Base-by-base conservation (phyloP, 2,113 vertebrate genomes). In the Paramormyrops kingsleyae region DNA sequence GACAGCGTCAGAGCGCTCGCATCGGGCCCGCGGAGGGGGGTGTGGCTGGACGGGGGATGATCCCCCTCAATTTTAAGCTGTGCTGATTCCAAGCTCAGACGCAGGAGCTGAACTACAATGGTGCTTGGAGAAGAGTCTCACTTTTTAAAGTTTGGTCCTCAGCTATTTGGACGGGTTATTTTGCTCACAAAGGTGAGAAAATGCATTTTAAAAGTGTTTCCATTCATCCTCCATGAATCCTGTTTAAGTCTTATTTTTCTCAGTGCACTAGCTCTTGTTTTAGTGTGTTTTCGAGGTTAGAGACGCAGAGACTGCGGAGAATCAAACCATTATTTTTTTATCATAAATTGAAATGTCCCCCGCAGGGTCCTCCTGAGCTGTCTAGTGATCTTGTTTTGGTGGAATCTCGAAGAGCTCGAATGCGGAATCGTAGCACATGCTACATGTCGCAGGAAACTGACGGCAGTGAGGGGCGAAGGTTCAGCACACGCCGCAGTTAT, bases 111-210 rank as follows among this genome's bases (percentile, higher is more conserved):
- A 24, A 87, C 35, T 87, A 83, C 87, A 92, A 7, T 13, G 91
- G 91, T 83, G 52, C 90, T 90, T 94, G 92, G 92, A 92, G 93
- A 93, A 92, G 90, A 84, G 39, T 24, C 17, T 88, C 91, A 91
- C 91, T 91, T 59, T 88, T 87, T 88, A 59, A 90, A 92, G 93
- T 91, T 92, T 56, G 86, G 89, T 53, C 56, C 62, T 91, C 74
- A 44, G 53, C 52, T 59, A 42, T 39, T 80, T 3, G 5, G 35
- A 80, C 17, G 7, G 15, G 35, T 77, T 77, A 10, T 12, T 27
- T 6, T 80, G 17, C 74, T 80, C 35, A 39, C 74, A 19, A 6
- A 80, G 6, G 74, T 39, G 13, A 39, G 74, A 19, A 80, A 21
- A 42, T 80, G 74, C 35, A 42, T 80, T 35, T 35, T 42, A 6